Base-by-base conservation (phyloP, 2,888 invertebrate genomes). In the Archips crataeganus region DNA sequence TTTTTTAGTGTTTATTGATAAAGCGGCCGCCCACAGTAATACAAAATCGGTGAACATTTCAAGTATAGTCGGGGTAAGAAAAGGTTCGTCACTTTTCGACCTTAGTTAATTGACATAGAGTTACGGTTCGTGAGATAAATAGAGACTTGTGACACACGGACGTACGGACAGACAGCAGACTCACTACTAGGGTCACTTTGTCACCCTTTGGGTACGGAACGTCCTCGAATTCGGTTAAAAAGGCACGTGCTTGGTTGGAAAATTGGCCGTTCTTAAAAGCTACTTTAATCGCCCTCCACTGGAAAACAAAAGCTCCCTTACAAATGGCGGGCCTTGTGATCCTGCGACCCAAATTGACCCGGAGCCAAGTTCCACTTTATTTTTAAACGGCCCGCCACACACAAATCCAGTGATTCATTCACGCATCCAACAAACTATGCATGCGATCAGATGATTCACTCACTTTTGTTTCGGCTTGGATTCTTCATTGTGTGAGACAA, bases 301-400 rank as follows among this genome's bases (percentile, higher is more conserved):
- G 45, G 51, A 62, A 45, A 68, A 73, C 67, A 63, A 59, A 68
- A 51, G 65, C 51, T 49, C n/a, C 65, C 65, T 67, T 47, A 67
- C 62, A 62, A 54, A 66, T 49, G 4, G n/a, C 59, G 23, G n/a
- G 65, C 60, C 65, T 71, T 49, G 54, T 63, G 67, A 68, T 68
- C 73, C 71, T 71, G n/a, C 62, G 68, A 69, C 69, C 64, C 51
- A 60, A 57, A 49, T 59, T 59, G 70, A 62, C 64, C 65, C 64
- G 60, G 32, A 67, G 72, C 74, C 74, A 74, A 74, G 64, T 70
- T 61, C 65, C 65, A 54, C 74, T 74, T 73, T 74, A 74, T 74
- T 74, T 70, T 74, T 65, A 74, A 74, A 65, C 69, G 69, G 34
- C 32, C 60, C 51, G 65, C 57, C 45, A 57, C 70, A 70, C 70